These are phyloP conservation scores for Scatophagus argus DNA, from an alignment of 2,113 vertebrate genomes.

Conservation along the genomic window DNA sequence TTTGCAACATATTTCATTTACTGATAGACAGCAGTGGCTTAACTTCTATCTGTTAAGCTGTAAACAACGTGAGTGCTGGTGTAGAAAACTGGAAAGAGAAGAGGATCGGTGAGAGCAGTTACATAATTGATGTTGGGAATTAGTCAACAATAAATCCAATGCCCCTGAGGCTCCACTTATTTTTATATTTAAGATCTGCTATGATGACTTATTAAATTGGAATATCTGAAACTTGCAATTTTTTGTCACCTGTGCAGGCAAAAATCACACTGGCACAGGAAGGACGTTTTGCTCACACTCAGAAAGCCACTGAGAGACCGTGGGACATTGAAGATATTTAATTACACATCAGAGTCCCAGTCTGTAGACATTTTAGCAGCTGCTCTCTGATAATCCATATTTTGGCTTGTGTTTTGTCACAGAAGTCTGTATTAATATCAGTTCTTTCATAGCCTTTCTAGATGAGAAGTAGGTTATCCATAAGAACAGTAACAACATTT, in stretches of 20 bases:
- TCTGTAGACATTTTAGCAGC: not conserved
- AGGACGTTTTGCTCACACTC: not conserved
- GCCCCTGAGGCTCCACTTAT: not conserved
- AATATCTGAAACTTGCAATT: not conserved
- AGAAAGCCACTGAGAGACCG: not conserved
- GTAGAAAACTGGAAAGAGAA: slow-evolving; percentile 6
- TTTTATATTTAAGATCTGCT: not conserved
- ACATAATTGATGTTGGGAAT: slow-evolving; percentile 4
- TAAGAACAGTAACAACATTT: not conserved
- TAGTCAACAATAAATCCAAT: slow-evolving; percentile 32
- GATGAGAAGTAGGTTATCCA: not conserved
- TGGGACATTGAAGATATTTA: not conserved
- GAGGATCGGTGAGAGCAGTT: slow-evolving; percentile 19
- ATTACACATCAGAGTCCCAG: not conserved
- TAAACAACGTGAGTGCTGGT: slow-evolving; percentile 8
- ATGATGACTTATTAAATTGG: not conserved
- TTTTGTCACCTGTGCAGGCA: not conserved
- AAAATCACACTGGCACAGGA: not conserved
- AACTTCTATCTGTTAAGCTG: not conserved
- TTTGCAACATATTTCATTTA: not conserved
- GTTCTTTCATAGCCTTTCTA: too few relatives aligned
- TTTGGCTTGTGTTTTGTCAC: not conserved
- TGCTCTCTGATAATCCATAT: not conserved
- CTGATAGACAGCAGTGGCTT: not conserved
- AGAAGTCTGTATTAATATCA: not conserved